A percentile compares a stretch with the other conserved stretches of the same genome.
phyloP scores from a whole-genome alignment of 2,113 vertebrate genomes.

The Calyptomena viridis region DNA sequence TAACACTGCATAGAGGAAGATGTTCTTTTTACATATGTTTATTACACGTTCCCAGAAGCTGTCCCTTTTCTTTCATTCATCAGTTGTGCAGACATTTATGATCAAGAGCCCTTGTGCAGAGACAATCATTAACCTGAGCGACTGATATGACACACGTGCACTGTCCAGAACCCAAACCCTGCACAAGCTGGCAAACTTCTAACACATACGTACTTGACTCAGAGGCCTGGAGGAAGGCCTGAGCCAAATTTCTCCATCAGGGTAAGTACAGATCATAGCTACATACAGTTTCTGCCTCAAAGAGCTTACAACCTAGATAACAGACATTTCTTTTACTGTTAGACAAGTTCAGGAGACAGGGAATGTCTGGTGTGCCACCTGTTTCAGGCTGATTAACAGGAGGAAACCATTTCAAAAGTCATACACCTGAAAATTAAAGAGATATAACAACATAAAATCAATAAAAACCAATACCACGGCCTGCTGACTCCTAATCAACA shows the following conservation, averaged over 20 bases:
- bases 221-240: neutral
- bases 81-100: neutral
- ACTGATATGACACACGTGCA: fast-evolving
- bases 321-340: neutral
- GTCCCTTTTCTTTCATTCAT: neutral
- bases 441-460: neutral
- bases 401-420: neutral
- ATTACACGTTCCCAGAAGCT: neutral
- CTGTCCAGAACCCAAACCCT: neutral
- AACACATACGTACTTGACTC: neutral
- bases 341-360: neutral
- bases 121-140: fast-evolving
- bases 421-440: neutral
- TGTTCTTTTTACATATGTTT: neutral
- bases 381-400: neutral
- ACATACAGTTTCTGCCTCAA: neutral
- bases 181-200: neutral
- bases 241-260: neutral
- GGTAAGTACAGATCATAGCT: neutral
- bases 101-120: neutral
- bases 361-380: neutral
- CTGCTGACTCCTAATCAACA: neutral
- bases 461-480: neutral
- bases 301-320: neutral
- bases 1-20: neutral